Evolutionary conservation across 37 sponge, comb jelly and placozoan genomes (phyloP), one percentile per base, ranked within the genome.

Genomic region (Hormiphora californensis): DNA sequence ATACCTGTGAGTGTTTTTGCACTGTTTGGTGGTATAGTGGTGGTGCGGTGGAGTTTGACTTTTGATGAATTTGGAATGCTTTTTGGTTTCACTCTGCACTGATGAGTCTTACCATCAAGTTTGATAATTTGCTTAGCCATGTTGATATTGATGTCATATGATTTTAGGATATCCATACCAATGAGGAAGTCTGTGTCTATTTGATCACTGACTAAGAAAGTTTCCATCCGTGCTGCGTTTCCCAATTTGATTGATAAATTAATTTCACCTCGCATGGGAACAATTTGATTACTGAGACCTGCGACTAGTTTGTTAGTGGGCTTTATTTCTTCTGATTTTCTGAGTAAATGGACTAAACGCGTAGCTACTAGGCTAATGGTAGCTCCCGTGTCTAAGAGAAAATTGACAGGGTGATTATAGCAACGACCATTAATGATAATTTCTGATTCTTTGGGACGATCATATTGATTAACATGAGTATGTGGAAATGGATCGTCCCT

Each of bases 181-280:
- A 65, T 65, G 19, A 65, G 35, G 17, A 65, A 32, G 11, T 65
- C 67, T 7, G 3, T 19, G 4, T 65, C 67, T 36, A 65, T 11
- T 36, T 65, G 31, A 65, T 65, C 67, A 65, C 67, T 65, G 37
- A 65, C 67, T 2, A 65, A 35, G 35, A 65, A 65, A 32, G 37
- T 65, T 35, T 65, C 38, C 4, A 1, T 11, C 9, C 5, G 3
- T 28, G 19, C 35, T 7, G 67, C 34, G 11, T 27, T 65, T 28
- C 67, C 67, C 34, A 65, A 7, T 25, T 33, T 5, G 3, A 65
- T 35, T 7, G 67, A 17, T 19, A 65, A 31, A 17, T 3, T 28
- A 19, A 65, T 65, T 31, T 65, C 37, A 5, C 67, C 67, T 65
- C 67, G 9, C 67, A 65, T 65, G 9, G 67, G 67, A 31, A 65